Base-by-base conservation (phyloP, 2,113 vertebrate genomes). In the Melanerpes aurifrons region DNA sequence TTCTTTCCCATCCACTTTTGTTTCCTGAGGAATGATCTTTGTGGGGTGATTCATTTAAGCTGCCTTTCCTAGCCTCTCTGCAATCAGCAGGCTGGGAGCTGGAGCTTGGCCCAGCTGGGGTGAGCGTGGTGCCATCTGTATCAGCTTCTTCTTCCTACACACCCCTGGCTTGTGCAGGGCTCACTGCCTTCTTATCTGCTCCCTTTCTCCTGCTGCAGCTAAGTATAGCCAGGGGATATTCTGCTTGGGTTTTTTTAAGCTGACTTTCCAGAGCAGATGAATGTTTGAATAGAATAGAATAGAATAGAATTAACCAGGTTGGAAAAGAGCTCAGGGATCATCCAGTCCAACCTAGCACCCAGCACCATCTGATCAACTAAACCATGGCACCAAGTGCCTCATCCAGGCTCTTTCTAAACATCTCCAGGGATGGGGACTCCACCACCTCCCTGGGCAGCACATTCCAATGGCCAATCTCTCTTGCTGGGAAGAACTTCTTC, bases 21-120 rank as follows among this genome's bases (percentile, higher is more conserved):
- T 77, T 14, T 14, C 43, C 62, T 16, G 82, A 87, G 71, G 90
- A 71, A 21, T 86, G 81, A 92, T 95, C 81, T 92, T 86, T 62
- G 43, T 43, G 20, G 64, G 73, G 76, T 94, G 93, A 94, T 95
- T 95, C 84, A 93, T 88, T 88, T 58, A 37, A 48, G 40, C 57
- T 90, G 54, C 91, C 93, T 92, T 73, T 78, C 80, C 31, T 58
- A 25, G 86, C 73, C 37, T 37, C 76, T 57, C 64, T 70, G 31
- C 29, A 48, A 43, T 29, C 87, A 71, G 89, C 79, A 62, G 76
- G 67, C 95, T 92, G 82, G 68, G 25, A 64, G 69, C 45, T 96
- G 95, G 94, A 94, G 91, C 37, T 35, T 68, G 82, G 82, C 91
- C 89, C 89, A 94, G 89, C 66, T 18, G 2, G 54, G 87, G 63